These are phyloP conservation scores for Antigone vipio DNA, from an alignment of 2,113 vertebrate genomes.

Conservation along the genomic window DNA sequence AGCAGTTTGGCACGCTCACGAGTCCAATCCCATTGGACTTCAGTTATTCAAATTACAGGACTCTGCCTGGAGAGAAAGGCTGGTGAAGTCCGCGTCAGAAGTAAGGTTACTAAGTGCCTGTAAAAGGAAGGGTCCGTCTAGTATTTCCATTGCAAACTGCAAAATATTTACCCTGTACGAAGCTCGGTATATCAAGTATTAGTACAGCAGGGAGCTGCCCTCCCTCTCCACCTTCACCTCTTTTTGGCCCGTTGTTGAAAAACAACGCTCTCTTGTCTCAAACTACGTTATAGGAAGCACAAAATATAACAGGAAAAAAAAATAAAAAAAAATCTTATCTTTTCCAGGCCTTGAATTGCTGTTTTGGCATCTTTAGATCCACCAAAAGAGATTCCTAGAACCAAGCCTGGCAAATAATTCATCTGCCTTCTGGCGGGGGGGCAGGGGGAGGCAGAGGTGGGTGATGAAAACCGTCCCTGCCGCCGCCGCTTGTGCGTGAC, in stretches of 20 bases:
- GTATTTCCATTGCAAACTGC: not conserved
- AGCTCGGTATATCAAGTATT: not conserved
- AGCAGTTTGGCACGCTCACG: constrained; percentile 27
- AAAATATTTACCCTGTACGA: not conserved
- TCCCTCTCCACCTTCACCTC: not conserved
- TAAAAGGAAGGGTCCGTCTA: not conserved
- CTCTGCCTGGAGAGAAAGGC: not conserved
- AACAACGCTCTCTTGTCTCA: not conserved
- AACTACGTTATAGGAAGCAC: not conserved
- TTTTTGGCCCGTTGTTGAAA: not conserved
- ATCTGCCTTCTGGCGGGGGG: not conserved
- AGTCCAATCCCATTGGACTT: not conserved
- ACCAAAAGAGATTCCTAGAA: not conserved
- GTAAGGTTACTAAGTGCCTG: not conserved
- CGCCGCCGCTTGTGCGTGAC: not conserved
- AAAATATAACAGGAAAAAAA: not conserved
- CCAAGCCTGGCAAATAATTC: not conserved
- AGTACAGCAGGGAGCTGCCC: not conserved
- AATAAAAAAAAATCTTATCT: not conserved
- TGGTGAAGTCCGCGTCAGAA: not conserved
- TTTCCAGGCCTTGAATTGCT: not conserved
- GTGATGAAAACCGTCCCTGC: not conserved
- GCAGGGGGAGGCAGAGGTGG: not conserved
- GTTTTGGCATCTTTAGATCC: not conserved
- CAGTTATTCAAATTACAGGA: not conserved